These are phyloP conservation scores for Poecile atricapillus DNA, from an alignment of 2,113 vertebrate species.

Conservation along the genomic window DNA sequence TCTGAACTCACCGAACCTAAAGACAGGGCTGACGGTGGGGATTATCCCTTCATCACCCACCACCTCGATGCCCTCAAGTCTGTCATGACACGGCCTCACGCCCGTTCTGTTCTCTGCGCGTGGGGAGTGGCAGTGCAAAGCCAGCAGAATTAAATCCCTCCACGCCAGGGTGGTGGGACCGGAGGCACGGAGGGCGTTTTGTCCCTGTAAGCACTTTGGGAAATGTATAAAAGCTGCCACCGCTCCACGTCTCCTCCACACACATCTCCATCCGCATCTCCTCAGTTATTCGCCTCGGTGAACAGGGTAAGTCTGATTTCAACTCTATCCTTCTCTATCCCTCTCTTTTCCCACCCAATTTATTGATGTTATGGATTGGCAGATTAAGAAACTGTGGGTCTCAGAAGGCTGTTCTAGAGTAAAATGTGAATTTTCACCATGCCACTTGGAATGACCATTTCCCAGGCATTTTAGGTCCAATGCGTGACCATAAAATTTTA, in stretches of 20 bases:
- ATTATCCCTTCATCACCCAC: not conserved
- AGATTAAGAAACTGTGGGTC: not conserved
- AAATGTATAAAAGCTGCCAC: not conserved
- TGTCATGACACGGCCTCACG: not conserved
- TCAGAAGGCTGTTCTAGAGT: not conserved
- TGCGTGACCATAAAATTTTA: fast-evolving
- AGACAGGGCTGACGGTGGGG: not conserved
- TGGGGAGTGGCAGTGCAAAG: constrained; percentile 17
- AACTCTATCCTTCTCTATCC: not conserved
- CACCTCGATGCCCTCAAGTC: not conserved
- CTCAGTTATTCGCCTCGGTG: not conserved
- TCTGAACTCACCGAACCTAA: not conserved
- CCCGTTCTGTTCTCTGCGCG: not conserved
- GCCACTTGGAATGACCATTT: not conserved
- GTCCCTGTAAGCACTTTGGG: not conserved
- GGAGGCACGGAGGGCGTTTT: not conserved
- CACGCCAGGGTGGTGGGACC: not conserved
- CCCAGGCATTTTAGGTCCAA: not conserved
- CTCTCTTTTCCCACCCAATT: not conserved
- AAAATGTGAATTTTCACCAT: not conserved
- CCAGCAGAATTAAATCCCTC: constrained; percentile 6
- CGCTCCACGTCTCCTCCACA: not conserved
- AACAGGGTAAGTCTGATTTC: not conserved
- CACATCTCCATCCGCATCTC: not conserved
- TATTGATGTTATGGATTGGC: not conserved